Evolutionary conservation across 2,797 vertebrate genomes (phyloP).

Genomic region (Mycteria americana): DNA sequence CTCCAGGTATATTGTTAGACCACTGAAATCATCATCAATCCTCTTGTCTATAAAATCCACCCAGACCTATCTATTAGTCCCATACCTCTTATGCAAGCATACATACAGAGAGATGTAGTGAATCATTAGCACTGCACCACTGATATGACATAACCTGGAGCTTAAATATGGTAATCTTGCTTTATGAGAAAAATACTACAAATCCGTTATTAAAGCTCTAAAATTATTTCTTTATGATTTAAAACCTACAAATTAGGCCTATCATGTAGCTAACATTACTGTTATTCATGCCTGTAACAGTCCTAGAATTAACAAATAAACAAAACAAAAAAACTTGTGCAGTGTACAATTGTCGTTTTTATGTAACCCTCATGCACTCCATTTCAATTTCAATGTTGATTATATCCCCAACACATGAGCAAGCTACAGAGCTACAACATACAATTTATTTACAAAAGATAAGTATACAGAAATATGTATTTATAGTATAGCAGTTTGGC

Average conservation of each 20-base stretch:
- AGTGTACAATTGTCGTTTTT: background rate
- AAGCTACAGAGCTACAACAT: background rate
- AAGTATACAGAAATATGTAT: background rate
- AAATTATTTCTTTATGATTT: background rate
- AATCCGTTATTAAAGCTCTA: background rate
- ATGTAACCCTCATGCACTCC: background rate
- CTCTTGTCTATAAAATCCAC: background rate
- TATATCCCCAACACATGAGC: background rate
- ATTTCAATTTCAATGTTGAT: background rate
- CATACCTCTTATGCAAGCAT: background rate
- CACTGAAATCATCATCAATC: background rate
- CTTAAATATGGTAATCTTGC: background rate
- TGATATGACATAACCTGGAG: background rate
- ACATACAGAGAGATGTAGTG: no score
- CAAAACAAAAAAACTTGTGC: background rate
- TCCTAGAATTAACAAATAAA: background rate
- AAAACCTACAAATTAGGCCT: background rate
- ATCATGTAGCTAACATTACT: background rate
- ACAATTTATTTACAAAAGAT: background rate
- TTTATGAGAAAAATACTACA: background rate
- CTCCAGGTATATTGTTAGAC: background rate
- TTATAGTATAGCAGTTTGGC: background rate
- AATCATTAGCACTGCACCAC: background rate
- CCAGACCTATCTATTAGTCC: background rate
- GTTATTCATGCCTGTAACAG: background rate